phyloP scores from a whole-genome alignment of 2,888 invertebrate species.

The Lasioglossum leucozonium region DNA sequence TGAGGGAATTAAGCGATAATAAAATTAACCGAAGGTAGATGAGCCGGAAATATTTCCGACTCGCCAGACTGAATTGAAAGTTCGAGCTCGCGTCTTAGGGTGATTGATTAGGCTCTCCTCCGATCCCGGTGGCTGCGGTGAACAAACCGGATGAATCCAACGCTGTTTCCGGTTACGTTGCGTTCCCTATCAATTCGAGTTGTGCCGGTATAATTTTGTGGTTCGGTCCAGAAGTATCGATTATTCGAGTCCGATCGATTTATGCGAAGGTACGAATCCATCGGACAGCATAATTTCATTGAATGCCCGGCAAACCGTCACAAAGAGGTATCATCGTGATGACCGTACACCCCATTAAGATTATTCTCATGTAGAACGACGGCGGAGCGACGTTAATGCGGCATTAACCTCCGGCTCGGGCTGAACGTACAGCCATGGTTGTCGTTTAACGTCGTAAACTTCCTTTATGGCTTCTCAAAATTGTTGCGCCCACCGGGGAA shows the following conservation, averaged over 20 bases:
- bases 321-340: conserved; percentile 26
- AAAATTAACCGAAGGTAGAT: neutral
- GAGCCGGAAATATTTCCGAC: neutral
- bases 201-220: neutral
- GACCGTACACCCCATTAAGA: conserved; percentile 38
- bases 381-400: conserved; percentile 45
- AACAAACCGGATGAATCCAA: neutral
- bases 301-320: conserved; percentile 36
- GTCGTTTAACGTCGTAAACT: conserved; percentile 22
- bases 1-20: neutral
- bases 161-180: fast-evolving
- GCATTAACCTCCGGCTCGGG: conserved; percentile 44
- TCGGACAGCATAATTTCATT: conserved; percentile 8
- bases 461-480: conserved; percentile 37
- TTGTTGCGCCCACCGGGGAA: conserved; percentile 17
- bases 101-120: neutral
- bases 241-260: neutral
- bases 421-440: conserved; percentile 26
- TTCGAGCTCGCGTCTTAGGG: neutral
- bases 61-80: neutral
- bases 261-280: conserved; percentile 23
- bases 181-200: neutral
- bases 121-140: neutral
- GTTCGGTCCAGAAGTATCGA: neutral
- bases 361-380: conserved; percentile 38